Conservation (phyloP, 37 sponge, comb jelly and placozoan genomes). For the Beroe ovata region DNA sequence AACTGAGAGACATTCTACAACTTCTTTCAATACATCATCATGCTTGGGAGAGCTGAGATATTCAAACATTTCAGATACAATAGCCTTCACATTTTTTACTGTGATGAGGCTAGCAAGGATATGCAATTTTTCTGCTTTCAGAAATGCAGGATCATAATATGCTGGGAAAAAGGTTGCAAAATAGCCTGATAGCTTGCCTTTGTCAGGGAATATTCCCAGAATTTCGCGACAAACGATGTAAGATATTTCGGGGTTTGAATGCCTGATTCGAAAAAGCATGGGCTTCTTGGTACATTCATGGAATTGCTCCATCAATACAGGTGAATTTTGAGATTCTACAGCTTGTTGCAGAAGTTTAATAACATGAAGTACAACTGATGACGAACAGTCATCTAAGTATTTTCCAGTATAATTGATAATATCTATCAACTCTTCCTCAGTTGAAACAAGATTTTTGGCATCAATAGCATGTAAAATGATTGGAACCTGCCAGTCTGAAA, state of each 20-base stretch:
- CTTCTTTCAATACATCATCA: background rate
- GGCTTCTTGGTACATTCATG: background rate
- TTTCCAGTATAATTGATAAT: background rate
- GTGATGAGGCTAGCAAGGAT: background rate
- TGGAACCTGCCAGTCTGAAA: conserved; percentile 58
- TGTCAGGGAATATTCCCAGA: background rate
- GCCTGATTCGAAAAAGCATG: conserved; percentile 17
- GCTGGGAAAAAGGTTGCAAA: conserved; percentile 27
- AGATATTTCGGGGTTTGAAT: conserved; percentile 17
- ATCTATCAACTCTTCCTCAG: conserved; percentile 25
- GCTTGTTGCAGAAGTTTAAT: background rate
- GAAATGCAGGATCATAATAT: conserved; percentile 42
- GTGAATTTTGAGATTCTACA: background rate
- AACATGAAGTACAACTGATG: conserved; percentile 35
- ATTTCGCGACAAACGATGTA: conserved; percentile 55
- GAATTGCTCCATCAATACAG: conserved; percentile 1
- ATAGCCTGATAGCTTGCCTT: background rate
- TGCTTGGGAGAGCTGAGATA: conserved; percentile 43
- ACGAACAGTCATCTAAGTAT: conserved; percentile 42
- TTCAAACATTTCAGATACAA: conserved; percentile 21
- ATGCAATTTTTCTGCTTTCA: conserved; percentile 32
- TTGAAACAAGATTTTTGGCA: background rate
- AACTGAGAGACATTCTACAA: conserved; percentile 21
- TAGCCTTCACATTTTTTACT: background rate
- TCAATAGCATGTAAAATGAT: conserved; percentile 20